Percentiles rank a stretch among this genome's conserved stretches.
Conservation (phyloP, 2,888 invertebrate genomes). For the Cheilosia vulpina region DNA sequence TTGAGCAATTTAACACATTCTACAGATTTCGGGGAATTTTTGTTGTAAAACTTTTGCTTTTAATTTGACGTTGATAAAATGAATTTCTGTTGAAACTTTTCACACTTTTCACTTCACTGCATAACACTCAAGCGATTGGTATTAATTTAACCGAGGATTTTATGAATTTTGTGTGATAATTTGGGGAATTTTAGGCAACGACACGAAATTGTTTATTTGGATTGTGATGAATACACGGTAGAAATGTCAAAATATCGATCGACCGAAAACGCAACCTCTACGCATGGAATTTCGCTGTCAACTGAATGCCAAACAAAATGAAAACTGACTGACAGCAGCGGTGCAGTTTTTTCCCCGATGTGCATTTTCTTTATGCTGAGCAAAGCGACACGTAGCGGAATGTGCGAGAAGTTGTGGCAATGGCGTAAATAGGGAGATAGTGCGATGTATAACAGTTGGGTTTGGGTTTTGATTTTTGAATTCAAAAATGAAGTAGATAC, state of each 20-base stretch:
- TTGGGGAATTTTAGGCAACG: neutral
- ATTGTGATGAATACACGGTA: conserved; percentile 42
- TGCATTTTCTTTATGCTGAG: neutral
- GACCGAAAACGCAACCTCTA: conserved; percentile 75
- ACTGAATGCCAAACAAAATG: conserved; percentile 77
- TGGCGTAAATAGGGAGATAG: conserved; percentile 52
- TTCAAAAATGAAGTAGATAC: neutral
- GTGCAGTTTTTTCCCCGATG: conserved; percentile 33
- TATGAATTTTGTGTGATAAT: conserved; percentile 66
- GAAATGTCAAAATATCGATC: conserved; percentile 74
- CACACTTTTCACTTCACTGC: conserved; percentile 55
- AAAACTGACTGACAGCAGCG: conserved; percentile 74
- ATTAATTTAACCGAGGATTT: neutral
- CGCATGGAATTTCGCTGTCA: conserved; percentile 77
- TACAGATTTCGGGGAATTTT: neutral
- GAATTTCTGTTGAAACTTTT: conserved; percentile 11
- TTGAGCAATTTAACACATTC: conserved; percentile 56
- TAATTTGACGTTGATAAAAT: conserved; percentile 31
- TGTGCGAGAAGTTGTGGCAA: neutral
- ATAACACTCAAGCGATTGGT: conserved; percentile 23
- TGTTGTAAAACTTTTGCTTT: conserved; percentile 32
- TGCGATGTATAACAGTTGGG: conserved; percentile 57
- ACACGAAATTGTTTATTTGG: conserved; percentile 51
- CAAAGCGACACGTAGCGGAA: conserved; percentile 20
- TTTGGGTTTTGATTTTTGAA: neutral